Evolutionary conservation across 53 echinoderm and acorn worm species (phyloP).

Genomic region (Pentamera pediparva): DNA sequence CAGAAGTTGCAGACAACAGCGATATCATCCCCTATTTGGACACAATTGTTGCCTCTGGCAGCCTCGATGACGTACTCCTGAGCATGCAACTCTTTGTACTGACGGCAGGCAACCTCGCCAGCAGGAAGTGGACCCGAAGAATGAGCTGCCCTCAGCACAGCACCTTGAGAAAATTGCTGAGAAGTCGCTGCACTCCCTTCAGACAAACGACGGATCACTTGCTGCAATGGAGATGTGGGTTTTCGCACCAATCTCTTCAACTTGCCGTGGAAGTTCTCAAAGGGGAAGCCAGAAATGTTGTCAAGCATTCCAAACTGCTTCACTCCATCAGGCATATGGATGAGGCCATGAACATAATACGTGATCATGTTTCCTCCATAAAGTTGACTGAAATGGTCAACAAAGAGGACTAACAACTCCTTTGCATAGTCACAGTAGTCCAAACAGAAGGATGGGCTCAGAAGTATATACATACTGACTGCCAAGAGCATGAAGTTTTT

Average conservation of each 20-base stretch:
- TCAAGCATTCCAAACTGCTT: not conserved
- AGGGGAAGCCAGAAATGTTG: constrained; percentile 31
- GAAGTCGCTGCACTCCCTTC: not conserved
- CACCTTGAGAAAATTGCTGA: too few relatives aligned
- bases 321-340: constrained; percentile 2
- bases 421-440: constrained; percentile 42
- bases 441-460: constrained; percentile 26
- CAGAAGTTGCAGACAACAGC: constrained; percentile 3
- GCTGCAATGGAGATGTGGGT: constrained; percentile 12
- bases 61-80: too few relatives aligned
- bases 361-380: constrained; percentile 43
- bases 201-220: constrained; percentile 9
- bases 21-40: not conserved
- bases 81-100: too few relatives aligned
- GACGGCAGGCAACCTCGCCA: not conserved
- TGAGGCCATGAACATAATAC: constrained; percentile 26
- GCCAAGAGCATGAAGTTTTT: constrained; percentile 44
- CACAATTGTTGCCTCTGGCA: constrained; percentile 7
- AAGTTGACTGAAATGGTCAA: constrained; percentile 38
- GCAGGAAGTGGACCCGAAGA: too few relatives aligned
- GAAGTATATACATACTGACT: constrained; percentile 38
- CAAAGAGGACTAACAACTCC: constrained; percentile 45
- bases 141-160: too few relatives aligned
- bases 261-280: constrained; percentile 3
- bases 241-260: constrained; percentile 2